Conservation (phyloP, 2,888 invertebrate species). For the Himalopsyche kuldschensis region DNA sequence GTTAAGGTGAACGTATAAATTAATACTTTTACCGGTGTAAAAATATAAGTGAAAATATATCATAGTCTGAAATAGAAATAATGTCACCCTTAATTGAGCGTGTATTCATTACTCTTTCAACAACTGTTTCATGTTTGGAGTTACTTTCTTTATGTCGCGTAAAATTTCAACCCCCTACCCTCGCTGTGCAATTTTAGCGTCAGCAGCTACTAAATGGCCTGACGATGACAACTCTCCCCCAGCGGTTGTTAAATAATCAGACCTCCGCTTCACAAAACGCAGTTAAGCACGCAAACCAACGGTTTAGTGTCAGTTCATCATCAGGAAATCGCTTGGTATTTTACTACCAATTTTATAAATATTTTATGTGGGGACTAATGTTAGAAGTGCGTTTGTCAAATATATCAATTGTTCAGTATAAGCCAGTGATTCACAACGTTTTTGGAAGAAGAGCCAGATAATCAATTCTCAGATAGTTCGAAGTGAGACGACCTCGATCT, state of each 20-base stretch:
- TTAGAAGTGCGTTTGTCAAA: too few relatives aligned
- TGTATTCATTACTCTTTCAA: not conserved
- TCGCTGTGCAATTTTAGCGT: not conserved
- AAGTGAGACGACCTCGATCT: too few relatives aligned
- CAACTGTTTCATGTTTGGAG: not conserved
- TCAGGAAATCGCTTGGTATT: not conserved
- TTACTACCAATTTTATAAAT: not conserved
- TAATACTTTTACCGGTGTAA: too few relatives aligned
- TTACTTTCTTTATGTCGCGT: not conserved
- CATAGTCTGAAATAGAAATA: not conserved
- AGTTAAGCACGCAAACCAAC: not conserved
- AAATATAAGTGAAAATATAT: too few relatives aligned
- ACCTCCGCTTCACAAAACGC: not conserved
- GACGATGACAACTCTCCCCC: not conserved
- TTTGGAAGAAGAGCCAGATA: too few relatives aligned
- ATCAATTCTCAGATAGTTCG: too few relatives aligned
- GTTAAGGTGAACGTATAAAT: too few relatives aligned
- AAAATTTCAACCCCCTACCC: not conserved
- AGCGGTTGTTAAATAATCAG: not conserved
- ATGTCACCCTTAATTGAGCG: not conserved
- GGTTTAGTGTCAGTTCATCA: not conserved
- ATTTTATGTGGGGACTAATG: too few relatives aligned
- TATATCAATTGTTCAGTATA: too few relatives aligned
- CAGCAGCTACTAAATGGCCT: not conserved
- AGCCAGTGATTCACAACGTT: too few relatives aligned